A percentile compares a stretch with the other conserved stretches of the same genome.
These are phyloP conservation scores for Rhopalosiphum maidis DNA, from an alignment of 1,140 invertebrate species.

Conservation along the genomic window DNA sequence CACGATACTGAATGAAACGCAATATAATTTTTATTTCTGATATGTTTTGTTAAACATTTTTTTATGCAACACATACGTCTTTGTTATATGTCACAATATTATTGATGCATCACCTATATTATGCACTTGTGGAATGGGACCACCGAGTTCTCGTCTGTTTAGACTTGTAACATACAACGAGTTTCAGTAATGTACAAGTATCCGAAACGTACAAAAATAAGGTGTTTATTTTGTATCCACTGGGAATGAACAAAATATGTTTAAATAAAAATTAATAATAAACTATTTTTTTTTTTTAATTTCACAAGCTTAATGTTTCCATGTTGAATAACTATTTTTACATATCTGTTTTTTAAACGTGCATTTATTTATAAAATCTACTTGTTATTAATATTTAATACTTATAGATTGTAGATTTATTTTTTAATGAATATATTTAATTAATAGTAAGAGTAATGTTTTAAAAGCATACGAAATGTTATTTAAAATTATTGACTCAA, in stretches of 20 bases:
- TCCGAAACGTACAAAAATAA: not conserved
- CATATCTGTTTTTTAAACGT: not conserved
- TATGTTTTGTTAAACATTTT: not conserved
- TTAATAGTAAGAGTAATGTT: not conserved
- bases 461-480: not conserved
- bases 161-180: not conserved
- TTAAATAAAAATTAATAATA: slow-evolving; percentile 13
- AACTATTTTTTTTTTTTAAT: not conserved
- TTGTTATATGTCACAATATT: slow-evolving; percentile 1
- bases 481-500: no score
- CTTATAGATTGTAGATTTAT: not conserved
- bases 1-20: not conserved
- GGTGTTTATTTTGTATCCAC: not conserved
- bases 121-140: not conserved
- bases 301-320: not conserved
- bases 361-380: not conserved
- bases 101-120: not conserved
- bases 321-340: not conserved
- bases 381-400: not conserved
- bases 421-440: not conserved
- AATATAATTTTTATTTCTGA: not conserved
- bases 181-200: not conserved
- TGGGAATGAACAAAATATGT: not conserved
- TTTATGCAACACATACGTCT: not conserved
- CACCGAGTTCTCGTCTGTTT: not conserved